Base-by-base conservation (phyloP, 2,113 vertebrate species). In the Meriones unguiculatus region DNA sequence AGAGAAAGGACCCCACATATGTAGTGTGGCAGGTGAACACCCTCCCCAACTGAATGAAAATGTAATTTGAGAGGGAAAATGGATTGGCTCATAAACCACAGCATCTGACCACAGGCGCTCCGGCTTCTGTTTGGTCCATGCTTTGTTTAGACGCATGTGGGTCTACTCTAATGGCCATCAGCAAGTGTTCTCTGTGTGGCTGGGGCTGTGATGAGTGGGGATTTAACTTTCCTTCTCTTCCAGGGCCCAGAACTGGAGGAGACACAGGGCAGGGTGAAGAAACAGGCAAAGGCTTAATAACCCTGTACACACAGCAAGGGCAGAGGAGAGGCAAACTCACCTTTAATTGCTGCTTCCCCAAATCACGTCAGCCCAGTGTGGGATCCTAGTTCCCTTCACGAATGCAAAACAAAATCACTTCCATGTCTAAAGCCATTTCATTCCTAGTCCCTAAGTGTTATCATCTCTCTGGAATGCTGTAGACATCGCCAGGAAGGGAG, bases 291-390 rank as follows among this genome's bases (percentile, higher is more conserved):
- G 94, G 93, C 91, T 92, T 92, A 84, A 96, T 70, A 87, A 90
- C 95, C 96, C 98, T 97, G 95, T 57, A 93, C 84, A 90, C 93
- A 94, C 95, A 97, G 92, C 54, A 80, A 97, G 97, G 98, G 97
- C 96, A 97, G 96, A 98, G 97, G 96, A 98, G 94, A 96, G 95
- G 97, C 93, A 59, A 94, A 87, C 57, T 62, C 78, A 97, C 97
- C 98, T 98, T 98, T 98, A 97, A 98, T 98, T 98, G 98, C 98
- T 98, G 97, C 97, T 98, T 98, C 98, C 98, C 98, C 97, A 98
- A 98, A 98, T 98, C 98, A 97, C 98, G 95, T 97, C 93, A 91
- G 93, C 98, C 97, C 85, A 98, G 98, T 59, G 80, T 95, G 96
- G 95, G 98, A 98, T 98, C 97, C 97, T 97, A 98, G 98, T 98